Base-by-base conservation (phyloP, 2,113 vertebrate genomes). In the Coryphaenoides rupestris region DNA sequence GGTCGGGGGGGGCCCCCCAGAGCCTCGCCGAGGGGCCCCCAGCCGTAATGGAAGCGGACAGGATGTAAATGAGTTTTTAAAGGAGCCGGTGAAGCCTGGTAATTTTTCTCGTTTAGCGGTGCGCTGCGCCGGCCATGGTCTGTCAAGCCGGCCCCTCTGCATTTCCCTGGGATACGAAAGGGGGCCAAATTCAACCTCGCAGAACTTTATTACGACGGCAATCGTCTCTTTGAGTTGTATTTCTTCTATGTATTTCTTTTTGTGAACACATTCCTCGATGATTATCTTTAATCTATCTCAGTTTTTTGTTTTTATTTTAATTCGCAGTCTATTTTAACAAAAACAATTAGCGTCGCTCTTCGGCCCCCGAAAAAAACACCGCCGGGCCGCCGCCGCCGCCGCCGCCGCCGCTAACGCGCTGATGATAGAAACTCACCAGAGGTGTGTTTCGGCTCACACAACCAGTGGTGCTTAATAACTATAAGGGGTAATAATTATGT, bases 51-150 rank as follows among this genome's bases (percentile, higher is more conserved):
- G 87, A 80, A 95, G 88, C 91, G 94, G 95, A 98, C 95, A 95
- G 93, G 89, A 95, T 96, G 94, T 94, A 96, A 97, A 98, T 95
- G 87, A 92, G 88, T 88, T 95, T 94, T 93, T 94, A 92, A 96
- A 94, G 87, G 91, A 93, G 91, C 88, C 89, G 86, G 84, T 92
- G 92, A 90, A 92, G 94, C 92, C 90, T 86, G 90, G 92, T 93
- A 90, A 92, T 95, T 96, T 95, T 93, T 94, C 94, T 95, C 94
- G 93, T 94, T 95, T 94, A 93, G 91, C 91, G 90, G 91, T 94
- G 93, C 94, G 90, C 89, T 94, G 72, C 33, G 92, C 91, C 65
- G 80, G 91, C 90, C 92, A 90, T 89, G 79, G 89, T 90, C 90
- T 90, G 90, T 92, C 88, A 82, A 40, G 70, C 79, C 86, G 90